Percentiles rank a stretch among this genome's conserved stretches.
Evolutionary conservation across 1,140 invertebrate species (phyloP).

Genomic region (Musca domestica): DNA sequence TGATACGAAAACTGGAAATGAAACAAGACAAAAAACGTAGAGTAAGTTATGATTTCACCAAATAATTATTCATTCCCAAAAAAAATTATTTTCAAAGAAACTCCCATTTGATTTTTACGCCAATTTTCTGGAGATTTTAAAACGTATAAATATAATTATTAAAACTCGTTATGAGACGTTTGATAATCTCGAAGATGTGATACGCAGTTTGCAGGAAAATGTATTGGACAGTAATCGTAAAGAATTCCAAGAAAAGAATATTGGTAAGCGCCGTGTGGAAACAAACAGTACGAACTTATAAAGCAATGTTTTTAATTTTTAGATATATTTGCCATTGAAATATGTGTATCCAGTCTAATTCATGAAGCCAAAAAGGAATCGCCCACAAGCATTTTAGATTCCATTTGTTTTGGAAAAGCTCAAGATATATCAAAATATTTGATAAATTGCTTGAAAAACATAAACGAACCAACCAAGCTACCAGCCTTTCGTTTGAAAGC

Average conservation of each 20-base stretch:
- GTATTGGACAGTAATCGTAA: no score
- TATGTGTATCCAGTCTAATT: neutral
- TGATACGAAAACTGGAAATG: neutral
- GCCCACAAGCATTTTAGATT: neutral
- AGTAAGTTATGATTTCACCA: neutral
- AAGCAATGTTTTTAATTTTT: neutral
- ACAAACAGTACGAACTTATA: no score
- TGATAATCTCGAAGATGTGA: neutral
- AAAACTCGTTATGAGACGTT: neutral
- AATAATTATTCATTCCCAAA: neutral
- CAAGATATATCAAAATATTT: neutral
- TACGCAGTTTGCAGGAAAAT: neutral
- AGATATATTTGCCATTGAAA: slow-evolving; percentile 7
- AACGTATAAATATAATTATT: slow-evolving; percentile 12
- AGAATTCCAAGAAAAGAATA: no score
- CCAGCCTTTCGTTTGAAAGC: neutral
- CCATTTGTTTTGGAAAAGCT: neutral
- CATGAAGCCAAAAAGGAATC: neutral
- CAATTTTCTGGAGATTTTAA: neutral
- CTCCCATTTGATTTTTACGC: neutral
- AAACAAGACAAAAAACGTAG: neutral
- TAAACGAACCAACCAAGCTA: neutral
- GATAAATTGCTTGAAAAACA: neutral
- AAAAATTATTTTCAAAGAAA: neutral
- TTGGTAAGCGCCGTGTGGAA: no score